Conservation (phyloP, 2,113 vertebrate species). For the Odontophorus gujanensis region DNA sequence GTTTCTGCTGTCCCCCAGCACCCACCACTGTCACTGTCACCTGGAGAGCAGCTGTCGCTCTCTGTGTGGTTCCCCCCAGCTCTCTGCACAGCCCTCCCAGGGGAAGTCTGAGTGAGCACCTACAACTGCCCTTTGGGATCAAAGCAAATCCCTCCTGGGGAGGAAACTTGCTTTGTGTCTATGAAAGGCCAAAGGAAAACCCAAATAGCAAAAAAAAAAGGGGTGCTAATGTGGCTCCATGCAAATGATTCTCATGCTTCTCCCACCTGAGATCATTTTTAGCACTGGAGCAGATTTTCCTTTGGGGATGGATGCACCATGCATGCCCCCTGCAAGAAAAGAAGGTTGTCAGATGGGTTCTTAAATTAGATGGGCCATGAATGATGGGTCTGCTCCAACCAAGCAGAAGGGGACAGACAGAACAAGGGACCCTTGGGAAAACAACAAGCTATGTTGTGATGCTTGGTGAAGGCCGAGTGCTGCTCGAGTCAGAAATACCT, state of each 20-base stretch:
- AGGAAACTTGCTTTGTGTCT: neutral
- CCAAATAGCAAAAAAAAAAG: neutral
- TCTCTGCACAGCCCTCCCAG: neutral
- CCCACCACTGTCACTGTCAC: neutral
- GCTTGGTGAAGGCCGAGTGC: neutral
- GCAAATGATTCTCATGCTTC: neutral
- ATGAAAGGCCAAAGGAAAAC: neutral
- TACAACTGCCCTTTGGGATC: neutral
- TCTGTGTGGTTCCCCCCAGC: neutral
- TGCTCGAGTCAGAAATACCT: slow-evolving; percentile 14
- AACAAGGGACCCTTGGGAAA: slow-evolving; percentile 19
- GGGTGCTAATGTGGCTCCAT: neutral
- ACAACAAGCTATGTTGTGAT: neutral
- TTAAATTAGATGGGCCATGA: slow-evolving; percentile 42
- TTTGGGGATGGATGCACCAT: neutral
- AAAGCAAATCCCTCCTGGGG: neutral
- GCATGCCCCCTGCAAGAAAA: neutral
- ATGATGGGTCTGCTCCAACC: slow-evolving; percentile 9
- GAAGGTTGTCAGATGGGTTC: slow-evolving; percentile 16
- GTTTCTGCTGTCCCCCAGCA: neutral
- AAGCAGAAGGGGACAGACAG: neutral
- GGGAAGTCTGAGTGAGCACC: neutral
- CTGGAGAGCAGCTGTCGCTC: neutral
- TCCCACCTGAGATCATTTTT: neutral
- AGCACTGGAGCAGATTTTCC: neutral